Conservation (phyloP, 1,140 invertebrate genomes). For the Gryon sp. region DNA sequence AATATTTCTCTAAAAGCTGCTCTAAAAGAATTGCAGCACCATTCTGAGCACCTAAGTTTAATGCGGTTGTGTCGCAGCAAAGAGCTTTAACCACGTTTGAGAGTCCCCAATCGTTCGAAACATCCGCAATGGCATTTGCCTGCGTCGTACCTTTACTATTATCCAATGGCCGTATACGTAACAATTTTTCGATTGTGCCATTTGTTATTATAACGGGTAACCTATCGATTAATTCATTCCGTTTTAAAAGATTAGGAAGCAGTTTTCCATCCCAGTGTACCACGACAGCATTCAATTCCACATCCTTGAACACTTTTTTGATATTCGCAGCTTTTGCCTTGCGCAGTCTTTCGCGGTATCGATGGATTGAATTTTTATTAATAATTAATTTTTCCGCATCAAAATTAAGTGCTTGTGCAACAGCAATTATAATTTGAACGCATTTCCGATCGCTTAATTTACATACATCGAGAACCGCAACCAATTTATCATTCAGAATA, state of each 20-base stretch:
- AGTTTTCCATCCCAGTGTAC: constrained; percentile 37
- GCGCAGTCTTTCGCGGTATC: background rate
- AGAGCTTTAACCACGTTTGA: constrained; percentile 38
- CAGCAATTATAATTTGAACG: constrained; percentile 8
- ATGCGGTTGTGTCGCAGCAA: constrained; percentile 67
- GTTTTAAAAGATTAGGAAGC: constrained; percentile 17
- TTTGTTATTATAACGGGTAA: background rate
- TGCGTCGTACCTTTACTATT: constrained; percentile 28
- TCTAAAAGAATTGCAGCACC: constrained; percentile 54
- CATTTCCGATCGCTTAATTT: constrained; percentile 13
- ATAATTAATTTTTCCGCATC: no score
- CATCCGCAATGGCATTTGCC: constrained; percentile 30
- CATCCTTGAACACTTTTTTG: constrained; percentile 4
- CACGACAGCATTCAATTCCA: background rate
- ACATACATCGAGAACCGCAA: constrained; percentile 11
- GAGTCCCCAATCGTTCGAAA: background rate
- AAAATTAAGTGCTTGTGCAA: no score
- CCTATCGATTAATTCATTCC: background rate
- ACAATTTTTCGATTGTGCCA: background rate
- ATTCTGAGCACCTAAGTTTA: constrained; percentile 54
- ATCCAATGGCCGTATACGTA: background rate
- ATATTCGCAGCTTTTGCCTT: constrained; percentile 13
- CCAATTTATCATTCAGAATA: constrained; percentile 9
- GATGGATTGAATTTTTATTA: constrained; percentile 3
- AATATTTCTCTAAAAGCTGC: constrained; percentile 53